Percentiles rank a stretch among this genome's conserved stretches.
Evolutionary conservation across 2,888 invertebrate species (phyloP).

Genomic region (Tachina lurida): DNA sequence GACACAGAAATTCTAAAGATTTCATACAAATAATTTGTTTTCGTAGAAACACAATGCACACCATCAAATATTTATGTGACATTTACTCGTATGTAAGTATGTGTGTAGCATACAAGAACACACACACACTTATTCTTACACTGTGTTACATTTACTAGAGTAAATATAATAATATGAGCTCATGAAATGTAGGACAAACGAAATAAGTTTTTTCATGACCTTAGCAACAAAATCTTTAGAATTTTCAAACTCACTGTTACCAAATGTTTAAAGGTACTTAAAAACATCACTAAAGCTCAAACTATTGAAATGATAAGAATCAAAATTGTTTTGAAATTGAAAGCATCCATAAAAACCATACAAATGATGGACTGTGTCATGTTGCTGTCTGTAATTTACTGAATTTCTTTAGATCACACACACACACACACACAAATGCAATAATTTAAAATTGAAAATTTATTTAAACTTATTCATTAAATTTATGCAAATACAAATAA

Average conservation of each 20-base stretch:
- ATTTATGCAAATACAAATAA: conserved; percentile 26
- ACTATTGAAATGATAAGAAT: conserved; percentile 24
- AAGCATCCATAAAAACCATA: not conserved
- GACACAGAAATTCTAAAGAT: not conserved
- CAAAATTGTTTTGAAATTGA: conserved; percentile 37
- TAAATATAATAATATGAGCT: no score
- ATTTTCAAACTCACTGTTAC: not conserved
- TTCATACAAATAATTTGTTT: not conserved
- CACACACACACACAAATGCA: not conserved
- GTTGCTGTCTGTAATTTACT: not conserved
- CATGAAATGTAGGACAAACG: no score
- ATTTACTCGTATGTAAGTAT: not conserved
- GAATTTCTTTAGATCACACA: not conserved
- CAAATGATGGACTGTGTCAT: conserved; percentile 21
- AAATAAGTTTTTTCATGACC: no score
- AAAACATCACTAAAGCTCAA: conserved; percentile 8
- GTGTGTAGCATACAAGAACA: not conserved
- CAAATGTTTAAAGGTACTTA: not conserved
- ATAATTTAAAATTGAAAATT: conserved; percentile 40
- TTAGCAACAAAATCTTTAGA: not conserved
- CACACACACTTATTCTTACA: not conserved
- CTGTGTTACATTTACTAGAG: no score
- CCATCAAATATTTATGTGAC: not conserved
- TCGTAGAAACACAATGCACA: not conserved
- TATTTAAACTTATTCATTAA: conserved; percentile 48